Evolutionary conservation across 2,797 vertebrate genomes (phyloP), one percentile per base, ranked within the genome.

Genomic region (Sebastes aleutianus): DNA sequence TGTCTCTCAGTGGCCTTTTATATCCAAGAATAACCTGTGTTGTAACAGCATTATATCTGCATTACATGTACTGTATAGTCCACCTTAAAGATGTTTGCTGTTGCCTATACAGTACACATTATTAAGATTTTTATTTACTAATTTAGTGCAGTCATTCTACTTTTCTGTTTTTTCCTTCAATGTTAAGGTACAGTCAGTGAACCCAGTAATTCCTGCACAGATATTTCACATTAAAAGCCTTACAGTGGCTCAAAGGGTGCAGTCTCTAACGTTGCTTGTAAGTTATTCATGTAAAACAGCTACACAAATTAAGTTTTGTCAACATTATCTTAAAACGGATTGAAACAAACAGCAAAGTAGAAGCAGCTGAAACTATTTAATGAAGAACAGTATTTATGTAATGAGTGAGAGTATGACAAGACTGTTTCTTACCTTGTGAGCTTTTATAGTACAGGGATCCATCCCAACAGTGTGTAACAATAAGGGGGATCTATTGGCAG

Each of bases 1-100:
- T 71, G 66, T 74, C 32, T 78, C 47, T 73, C 61, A 9, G 16
- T 58, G 29, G 26, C 62, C 58, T 66, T 73, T 85, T 12, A 70
- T 29, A 72, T 63, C 31, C 36, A 10, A 74, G 22, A 66, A 72
- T 34, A 73, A 29, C 58, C 59, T 58, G 58, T 67, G 22, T 67
- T 56, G 31, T 50, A 10, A 58, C 18, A 71, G 66, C 32, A 76
- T 53, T 75, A 72, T 47, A 27, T 83, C 36, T 76, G 65, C 62
- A 79, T 79, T 81, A 77, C 32, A 58, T 36, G 50, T 47, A 61
- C 12, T 31, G 50, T 47, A 61, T 8, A 75, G 75, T 50, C 32
- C n/a, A 71, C 56, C 13, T 59, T 39, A 69, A 74, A 69, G 12
- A 57, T 11, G n/a, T 73, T 36, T 70, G 54, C 62, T 75, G 20